Conservation (phyloP, 2,888 invertebrate species). For the Ypsolopha scabrella region DNA sequence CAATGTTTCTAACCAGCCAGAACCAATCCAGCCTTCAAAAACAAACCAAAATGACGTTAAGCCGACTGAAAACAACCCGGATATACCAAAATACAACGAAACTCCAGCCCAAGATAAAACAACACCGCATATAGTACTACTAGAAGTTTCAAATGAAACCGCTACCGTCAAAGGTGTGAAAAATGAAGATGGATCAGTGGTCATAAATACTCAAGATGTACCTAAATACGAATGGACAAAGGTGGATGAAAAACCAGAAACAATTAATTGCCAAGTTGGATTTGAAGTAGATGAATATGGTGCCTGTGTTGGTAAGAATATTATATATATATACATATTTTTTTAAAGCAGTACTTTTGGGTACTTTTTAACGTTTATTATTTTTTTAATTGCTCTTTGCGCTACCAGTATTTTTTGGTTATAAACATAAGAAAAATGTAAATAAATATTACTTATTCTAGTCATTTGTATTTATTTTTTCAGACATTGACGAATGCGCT, state of each 20-base stretch:
- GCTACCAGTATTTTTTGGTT: background rate
- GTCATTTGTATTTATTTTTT: conserved; percentile 7
- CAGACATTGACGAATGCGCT: conserved; percentile 85
- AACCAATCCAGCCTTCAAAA: background rate
- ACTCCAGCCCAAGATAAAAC: conserved; percentile 14
- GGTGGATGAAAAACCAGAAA: conserved; percentile 23
- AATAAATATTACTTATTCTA: background rate
- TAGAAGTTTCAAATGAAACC: conserved; percentile 28
- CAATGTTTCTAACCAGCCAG: conserved; percentile 9
- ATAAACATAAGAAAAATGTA: background rate
- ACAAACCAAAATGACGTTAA: no score
- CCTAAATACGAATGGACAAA: conserved; percentile 43
- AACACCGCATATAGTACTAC: conserved; percentile 26
- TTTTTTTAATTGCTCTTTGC: background rate
- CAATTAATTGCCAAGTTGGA: conserved; percentile 50
- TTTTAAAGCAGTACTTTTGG: no score
- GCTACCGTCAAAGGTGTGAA: conserved; percentile 26
- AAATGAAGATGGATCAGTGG: conserved; percentile 30
- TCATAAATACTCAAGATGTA: conserved; percentile 32
- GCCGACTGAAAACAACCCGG: background rate
- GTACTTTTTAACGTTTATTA: no score
- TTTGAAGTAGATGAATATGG: conserved; percentile 66
- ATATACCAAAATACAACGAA: conserved; percentile 10
- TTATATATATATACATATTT: no score
- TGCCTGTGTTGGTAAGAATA: conserved; percentile 69